These are phyloP conservation scores for Caiman crocodilus DNA, from an alignment of 2,797 vertebrate species.

Conservation along the genomic window DNA sequence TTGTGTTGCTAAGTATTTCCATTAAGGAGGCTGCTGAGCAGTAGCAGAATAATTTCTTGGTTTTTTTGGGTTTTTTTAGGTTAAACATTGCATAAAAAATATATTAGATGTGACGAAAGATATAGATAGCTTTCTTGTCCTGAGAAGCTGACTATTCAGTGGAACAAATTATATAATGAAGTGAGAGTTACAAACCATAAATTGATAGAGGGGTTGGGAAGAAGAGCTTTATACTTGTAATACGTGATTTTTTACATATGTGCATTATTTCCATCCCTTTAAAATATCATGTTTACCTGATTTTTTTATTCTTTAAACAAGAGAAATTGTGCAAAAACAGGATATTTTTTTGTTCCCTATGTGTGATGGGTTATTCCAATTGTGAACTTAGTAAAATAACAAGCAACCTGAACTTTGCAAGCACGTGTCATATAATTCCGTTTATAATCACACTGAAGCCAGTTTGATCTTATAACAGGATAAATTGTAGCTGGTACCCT, in stretches of 20 bases:
- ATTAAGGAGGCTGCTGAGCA: conserved; percentile 37
- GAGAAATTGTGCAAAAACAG: not conserved
- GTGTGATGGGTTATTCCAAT: not conserved
- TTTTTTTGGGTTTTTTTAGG: conserved; percentile 38
- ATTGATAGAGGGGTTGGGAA: not conserved
- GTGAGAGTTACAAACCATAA: not conserved
- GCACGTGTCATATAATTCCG: rapidly evolving
- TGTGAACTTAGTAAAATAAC: not conserved
- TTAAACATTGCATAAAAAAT: not conserved
- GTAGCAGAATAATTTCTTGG: conserved; percentile 39
- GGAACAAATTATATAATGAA: not conserved
- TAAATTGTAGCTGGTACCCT: not conserved
- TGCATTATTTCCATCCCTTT: not conserved
- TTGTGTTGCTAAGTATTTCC: conserved; percentile 66
- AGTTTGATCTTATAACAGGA: not conserved
- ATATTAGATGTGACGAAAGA: not conserved
- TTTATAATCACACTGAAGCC: not conserved
- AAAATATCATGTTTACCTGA: not conserved
- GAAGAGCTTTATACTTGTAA: not conserved
- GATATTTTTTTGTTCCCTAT: not conserved
- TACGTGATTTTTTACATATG: not conserved
- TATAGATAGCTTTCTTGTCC: conserved; percentile 9
- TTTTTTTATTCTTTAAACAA: not conserved
- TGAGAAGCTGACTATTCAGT: conserved; percentile 10
- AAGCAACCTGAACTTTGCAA: not conserved